Evolutionary conservation across 2,797 vertebrate genomes (phyloP).

Genomic region (Melanogrammus aeglefinus): DNA sequence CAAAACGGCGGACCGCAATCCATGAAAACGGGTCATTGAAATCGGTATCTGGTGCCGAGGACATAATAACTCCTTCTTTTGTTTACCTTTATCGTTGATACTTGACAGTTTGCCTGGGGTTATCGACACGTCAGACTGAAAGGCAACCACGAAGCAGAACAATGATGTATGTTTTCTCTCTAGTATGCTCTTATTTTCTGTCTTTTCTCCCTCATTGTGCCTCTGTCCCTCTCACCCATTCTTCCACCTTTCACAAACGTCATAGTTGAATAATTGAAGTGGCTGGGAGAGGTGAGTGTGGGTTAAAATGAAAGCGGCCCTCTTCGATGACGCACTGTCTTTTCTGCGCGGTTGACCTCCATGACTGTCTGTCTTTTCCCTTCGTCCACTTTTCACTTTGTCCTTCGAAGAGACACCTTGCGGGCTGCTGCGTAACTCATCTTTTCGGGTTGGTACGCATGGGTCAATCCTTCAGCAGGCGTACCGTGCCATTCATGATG

Average conservation of each 20-base stretch:
- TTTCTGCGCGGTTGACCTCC: not conserved
- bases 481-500: not conserved
- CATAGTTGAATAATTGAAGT: constrained; percentile 59
- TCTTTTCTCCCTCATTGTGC: not conserved
- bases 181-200: not conserved
- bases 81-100: not conserved
- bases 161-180: not conserved
- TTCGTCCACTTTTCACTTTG: not conserved
- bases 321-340: not conserved
- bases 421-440: too few relatives aligned
- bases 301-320: constrained; percentile 48
- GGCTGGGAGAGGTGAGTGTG: constrained; percentile 33
- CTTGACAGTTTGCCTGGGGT: not conserved
- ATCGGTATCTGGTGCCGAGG: not conserved
- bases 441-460: not conserved
- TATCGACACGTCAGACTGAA: not conserved
- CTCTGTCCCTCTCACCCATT: constrained; percentile 28
- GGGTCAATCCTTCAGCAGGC: not conserved
- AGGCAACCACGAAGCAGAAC: not conserved
- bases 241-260: constrained; percentile 41
- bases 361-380: not conserved
- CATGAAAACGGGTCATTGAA: not conserved
- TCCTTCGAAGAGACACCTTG: not conserved
- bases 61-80: not conserved
- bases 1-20: not conserved